Evolutionary conservation across 1,140 invertebrate genomes (phyloP).

Genomic region (Drusus annulatus): DNA sequence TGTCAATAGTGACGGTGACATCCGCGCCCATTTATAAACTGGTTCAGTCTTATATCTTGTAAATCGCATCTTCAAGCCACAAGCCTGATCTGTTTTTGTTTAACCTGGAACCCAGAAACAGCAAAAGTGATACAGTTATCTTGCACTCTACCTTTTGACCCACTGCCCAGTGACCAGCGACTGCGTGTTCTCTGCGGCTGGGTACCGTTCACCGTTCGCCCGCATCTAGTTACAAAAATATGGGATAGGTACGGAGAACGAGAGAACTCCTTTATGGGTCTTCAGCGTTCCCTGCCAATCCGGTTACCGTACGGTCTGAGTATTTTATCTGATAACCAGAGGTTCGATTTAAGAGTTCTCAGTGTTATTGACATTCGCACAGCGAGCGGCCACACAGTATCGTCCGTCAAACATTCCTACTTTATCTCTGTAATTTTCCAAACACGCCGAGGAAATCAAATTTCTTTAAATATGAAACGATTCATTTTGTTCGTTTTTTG

Average conservation of each 20-base stretch:
- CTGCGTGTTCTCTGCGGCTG: not conserved
- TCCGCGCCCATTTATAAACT: constrained; percentile 35
- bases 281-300: constrained; percentile 39
- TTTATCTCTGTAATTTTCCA: not conserved
- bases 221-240: constrained; percentile 53
- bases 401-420: not conserved
- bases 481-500: constrained; percentile 9
- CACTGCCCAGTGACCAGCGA: not conserved
- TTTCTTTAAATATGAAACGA: constrained; percentile 3
- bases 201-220: constrained; percentile 57
- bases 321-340: constrained; percentile 36
- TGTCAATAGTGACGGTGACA: not conserved
- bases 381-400: constrained; percentile 34
- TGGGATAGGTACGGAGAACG: constrained; percentile 28
- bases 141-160: constrained; percentile 30
- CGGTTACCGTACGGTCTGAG: constrained; percentile 41
- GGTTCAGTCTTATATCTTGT: constrained; percentile 7
- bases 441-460: too few species aligned
- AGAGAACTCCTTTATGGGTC: constrained; percentile 47
- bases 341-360: constrained; percentile 41
- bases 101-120: not conserved
- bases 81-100: not conserved
- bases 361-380: constrained; percentile 51
- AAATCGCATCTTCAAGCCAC: not conserved
- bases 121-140: constrained; percentile 35